phyloP scores from a whole-genome alignment of 2,113 vertebrate genomes.

The Heteronetta atricapilla region DNA sequence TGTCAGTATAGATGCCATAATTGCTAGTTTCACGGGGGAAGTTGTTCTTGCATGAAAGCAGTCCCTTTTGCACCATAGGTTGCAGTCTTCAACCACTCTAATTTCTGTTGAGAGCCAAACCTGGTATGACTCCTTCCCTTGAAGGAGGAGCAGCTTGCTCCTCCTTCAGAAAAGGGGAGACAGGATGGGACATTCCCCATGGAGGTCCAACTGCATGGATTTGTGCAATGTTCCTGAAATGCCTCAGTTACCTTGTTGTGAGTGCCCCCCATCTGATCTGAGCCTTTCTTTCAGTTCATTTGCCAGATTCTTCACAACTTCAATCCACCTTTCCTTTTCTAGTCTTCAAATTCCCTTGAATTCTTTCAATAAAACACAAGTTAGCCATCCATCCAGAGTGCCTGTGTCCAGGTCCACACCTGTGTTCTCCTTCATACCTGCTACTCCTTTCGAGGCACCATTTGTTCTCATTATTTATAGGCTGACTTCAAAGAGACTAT shows the following conservation, averaged over 20 bases:
- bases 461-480: background rate
- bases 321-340: rapidly evolving
- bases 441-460: background rate
- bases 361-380: background rate
- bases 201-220: background rate
- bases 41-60: background rate
- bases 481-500: background rate
- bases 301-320: background rate
- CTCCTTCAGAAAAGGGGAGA: background rate
- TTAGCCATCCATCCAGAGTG: background rate
- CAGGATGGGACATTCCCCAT: rapidly evolving
- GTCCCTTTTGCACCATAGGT: background rate
- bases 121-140: background rate
- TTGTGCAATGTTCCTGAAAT: rapidly evolving
- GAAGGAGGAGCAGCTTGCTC: rapidly evolving
- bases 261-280: rapidly evolving
- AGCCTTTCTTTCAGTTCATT: background rate
- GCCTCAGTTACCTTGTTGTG: background rate
- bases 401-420: background rate
- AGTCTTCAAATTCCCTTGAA: background rate
- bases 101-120: background rate
- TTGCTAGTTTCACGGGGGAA: background rate
- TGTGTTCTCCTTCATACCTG: background rate
- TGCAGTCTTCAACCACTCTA: background rate
- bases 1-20: background rate